Percentiles rank a stretch among this genome's conserved stretches.
Conservation (phyloP, 2,888 invertebrate genomes). For the Zele albiditarsus region DNA sequence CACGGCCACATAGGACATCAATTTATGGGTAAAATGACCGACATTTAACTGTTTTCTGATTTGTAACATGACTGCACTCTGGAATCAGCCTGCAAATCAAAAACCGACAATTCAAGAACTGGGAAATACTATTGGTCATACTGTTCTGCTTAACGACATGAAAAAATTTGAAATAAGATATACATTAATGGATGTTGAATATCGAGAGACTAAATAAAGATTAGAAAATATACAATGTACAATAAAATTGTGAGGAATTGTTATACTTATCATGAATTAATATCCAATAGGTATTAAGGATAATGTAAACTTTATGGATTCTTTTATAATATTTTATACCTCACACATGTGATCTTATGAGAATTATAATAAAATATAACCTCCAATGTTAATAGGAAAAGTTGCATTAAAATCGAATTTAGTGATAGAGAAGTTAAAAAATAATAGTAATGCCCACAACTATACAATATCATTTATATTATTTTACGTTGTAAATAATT, state of each 20-base stretch:
- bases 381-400: background rate
- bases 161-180: slow-evolving; percentile 21
- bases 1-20: no score
- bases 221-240: background rate
- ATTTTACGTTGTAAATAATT: background rate
- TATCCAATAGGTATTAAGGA: background rate
- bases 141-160: background rate
- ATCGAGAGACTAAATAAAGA: background rate
- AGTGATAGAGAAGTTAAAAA: background rate
- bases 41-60: no score
- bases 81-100: no score
- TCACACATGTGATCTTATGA: background rate
- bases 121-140: background rate
- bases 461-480: background rate
- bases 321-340: background rate
- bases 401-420: background rate
- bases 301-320: background rate
- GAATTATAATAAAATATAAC: background rate
- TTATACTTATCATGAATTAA: background rate
- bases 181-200: background rate
- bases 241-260: background rate
- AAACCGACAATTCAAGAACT: background rate
- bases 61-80: no score
- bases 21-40: no score
- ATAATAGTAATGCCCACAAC: background rate